Evolutionary conservation across 2,888 invertebrate genomes (phyloP).

Genomic region (Branchellion lobata): DNA sequence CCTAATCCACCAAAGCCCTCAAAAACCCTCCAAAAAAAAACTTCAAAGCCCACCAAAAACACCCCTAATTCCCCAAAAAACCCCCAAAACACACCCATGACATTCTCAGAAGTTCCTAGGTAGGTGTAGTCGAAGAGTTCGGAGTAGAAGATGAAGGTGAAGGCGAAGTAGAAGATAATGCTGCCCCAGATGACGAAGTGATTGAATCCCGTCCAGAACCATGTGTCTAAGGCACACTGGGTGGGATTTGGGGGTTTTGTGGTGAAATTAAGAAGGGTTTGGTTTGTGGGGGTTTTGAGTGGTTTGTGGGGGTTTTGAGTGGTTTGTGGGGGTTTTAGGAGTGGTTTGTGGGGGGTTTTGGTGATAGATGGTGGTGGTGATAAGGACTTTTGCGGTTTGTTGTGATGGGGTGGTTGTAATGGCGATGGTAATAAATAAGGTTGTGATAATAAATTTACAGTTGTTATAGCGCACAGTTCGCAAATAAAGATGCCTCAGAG

Average conservation of each 20-base stretch:
- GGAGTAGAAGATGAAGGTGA: conserved; percentile 88
- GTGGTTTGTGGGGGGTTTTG: too few relatives aligned
- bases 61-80: too few relatives aligned
- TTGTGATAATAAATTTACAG: too few relatives aligned
- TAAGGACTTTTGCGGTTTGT: too few relatives aligned
- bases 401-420: too few relatives aligned
- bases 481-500: too few relatives aligned
- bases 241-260: not conserved
- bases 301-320: conserved; percentile 63
- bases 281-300: too few relatives aligned
- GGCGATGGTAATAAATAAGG: too few relatives aligned
- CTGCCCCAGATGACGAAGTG: conserved; percentile 97
- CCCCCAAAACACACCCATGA: conserved; percentile 65
- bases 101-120: conserved; percentile 61
- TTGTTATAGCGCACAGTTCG: too few relatives aligned
- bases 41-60: too few relatives aligned
- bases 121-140: conserved; percentile 68
- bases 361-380: too few relatives aligned
- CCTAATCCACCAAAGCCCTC: not conserved
- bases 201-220: conserved; percentile 96
- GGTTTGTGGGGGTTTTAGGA: not conserved
- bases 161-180: conserved; percentile 86
- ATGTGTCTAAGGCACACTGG: conserved; percentile 93
- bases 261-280: not conserved
- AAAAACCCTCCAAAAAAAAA: not conserved